Evolutionary conservation across 2,113 vertebrate genomes (phyloP), one percentile per base, ranked within the genome.

Genomic region (Chauna torquata): DNA sequence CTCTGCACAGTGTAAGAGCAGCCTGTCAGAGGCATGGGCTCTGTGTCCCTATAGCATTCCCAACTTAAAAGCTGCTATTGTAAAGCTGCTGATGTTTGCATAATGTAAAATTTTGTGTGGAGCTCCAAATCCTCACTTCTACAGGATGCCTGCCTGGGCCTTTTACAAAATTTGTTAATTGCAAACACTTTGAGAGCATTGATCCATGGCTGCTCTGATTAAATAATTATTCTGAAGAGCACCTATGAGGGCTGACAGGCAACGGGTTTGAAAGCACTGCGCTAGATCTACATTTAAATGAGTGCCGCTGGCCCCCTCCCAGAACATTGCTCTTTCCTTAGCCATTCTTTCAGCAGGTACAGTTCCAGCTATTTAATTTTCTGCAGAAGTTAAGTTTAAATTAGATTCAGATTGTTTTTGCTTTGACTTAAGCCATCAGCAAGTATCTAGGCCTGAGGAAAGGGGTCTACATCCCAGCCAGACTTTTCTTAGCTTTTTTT

Each of bases 281-380:
- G 2, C 58, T 24, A 22, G 36, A 28, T 59, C 88, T 76, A 16
- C 59, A 4, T 70, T 40, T 92, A 32, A 6, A 66, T 10, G 6
- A 58, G 47, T 34, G 40, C 68, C 32, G 13, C 65, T 27, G 12
- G 65, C 72, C 77, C 52, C 40, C 44, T 86, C 85, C 70, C 76
- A 70, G 11, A 34, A 8, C 36, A 40, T 12, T 59, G 49, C 42
- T 92, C 58, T 34, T 59, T 42, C 61, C 59, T 94, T 8, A 2
- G 62, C 45, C 6, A 1, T 61, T 66, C 38, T 76, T 87, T 68
- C 61, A 58, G 42, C 69, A 87, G 24, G n/a, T 79, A 34, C 27
- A n/a, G 13, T 79, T 77, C 77, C 94, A 95, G 47, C 69, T 94
- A 55, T 95, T 96, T 82, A 38, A 92, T 97, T 97, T 96, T 86